Percentiles rank a stretch among this genome's conserved stretches.
phyloP scores from a whole-genome alignment of 2,113 vertebrate species.

The Geococcyx californianus region DNA sequence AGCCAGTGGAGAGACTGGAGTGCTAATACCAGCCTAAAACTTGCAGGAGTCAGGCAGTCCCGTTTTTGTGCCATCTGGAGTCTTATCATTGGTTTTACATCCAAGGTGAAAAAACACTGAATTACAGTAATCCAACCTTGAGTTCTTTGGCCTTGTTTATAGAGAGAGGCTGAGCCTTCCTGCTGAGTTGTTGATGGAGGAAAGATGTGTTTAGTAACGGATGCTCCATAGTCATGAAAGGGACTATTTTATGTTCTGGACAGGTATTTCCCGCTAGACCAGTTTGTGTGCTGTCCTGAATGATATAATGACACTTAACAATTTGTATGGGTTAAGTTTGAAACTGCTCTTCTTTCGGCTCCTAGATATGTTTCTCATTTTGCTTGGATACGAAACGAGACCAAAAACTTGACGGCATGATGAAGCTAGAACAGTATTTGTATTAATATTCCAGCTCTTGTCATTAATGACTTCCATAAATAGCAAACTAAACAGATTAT shows the following conservation, averaged over 20 bases:
- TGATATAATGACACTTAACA: neutral
- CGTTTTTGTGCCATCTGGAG: neutral
- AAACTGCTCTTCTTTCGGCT: neutral
- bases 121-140: neutral
- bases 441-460: neutral
- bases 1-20: neutral
- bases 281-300: neutral
- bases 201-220: neutral
- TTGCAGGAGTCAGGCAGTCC: constrained; percentile 1
- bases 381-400: neutral
- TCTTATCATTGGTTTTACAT: neutral
- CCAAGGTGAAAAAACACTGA: neutral
- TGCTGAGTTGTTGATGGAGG: neutral
- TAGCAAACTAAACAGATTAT: neutral
- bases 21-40: neutral
- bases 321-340: neutral
- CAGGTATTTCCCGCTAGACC: neutral
- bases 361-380: neutral
- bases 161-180: neutral
- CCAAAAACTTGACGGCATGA: neutral
- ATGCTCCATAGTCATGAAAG: neutral
- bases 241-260: neutral
- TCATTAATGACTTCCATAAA: neutral
- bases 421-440: neutral
- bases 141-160: neutral